Base-by-base conservation (phyloP, 37 sponge, comb jelly and placozoan species). In the Trichoplax adhaerens region DNA sequence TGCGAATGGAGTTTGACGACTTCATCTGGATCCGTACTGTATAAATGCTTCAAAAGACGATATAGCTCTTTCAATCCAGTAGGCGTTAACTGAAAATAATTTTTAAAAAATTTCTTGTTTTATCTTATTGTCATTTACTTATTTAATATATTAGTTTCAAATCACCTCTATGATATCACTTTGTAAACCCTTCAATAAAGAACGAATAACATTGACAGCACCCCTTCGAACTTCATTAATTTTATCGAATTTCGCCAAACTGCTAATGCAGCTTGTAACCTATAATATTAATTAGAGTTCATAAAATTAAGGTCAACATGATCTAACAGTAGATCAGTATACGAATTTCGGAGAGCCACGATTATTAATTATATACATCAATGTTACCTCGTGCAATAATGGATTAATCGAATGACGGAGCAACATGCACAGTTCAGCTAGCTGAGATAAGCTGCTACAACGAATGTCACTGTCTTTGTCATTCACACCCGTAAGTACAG, bases 381-480 rank as follows among this genome's bases (percentile, higher is more conserved):
- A 29, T 5, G 54, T 52, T 64, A 88, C 90, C 86, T 89, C 90
- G 49, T 82, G 75, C 3, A 79, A 72, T 5, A 79, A 54, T 6
- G 66, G 2, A 4, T 71, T 60, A 1, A 87, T 71, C 1, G 83
- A 78, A 69, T 64, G 74, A 58, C 70, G 66, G 47, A 84, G 58
- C 49, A 74, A 60, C 48, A 53, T 0, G 50, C 86, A 85, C 2
- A 85, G 64, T 1, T 83, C 83, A 1, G 89, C 81, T 8, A 93
- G 77, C 69, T 83, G 78, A 8, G 94, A 93, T 29, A 88, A 72
- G 57, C 73, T 68, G 70, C 87, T 85, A 48, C 86, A 81, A n/a
- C 86, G 55, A 0, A 93, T 67, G 3, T 83, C 58, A 29, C 79
- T 77, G 47, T 83, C 78, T 7, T 54, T 5, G 79, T 80, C 80